Percentiles rank a stretch among this genome's conserved stretches.
These are phyloP conservation scores for Oreortyx pictus DNA, from an alignment of 2,797 vertebrate genomes.

Conservation along the genomic window DNA sequence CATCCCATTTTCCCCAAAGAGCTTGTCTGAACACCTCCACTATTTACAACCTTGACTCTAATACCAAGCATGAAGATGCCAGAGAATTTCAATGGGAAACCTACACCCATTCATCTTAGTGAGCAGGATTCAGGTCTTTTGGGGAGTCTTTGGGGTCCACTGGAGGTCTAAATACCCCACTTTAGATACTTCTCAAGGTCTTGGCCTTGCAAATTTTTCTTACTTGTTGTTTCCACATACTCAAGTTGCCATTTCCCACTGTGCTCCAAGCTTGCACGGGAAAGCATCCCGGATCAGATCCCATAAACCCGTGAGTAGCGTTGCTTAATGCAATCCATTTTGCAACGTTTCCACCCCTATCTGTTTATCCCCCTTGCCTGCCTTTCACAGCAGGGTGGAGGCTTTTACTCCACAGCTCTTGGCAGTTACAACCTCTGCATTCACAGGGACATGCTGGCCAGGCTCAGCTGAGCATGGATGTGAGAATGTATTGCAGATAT, in stretches of 20 bases:
- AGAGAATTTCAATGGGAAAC: background rate
- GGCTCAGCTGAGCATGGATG: conserved; percentile 53
- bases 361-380: conserved; percentile 42
- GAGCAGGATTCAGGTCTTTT: background rate
- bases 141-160: background rate
- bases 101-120: background rate
- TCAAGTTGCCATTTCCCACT: background rate
- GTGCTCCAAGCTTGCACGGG: background rate
- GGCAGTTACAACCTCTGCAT: background rate
- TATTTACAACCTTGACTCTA: background rate
- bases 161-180: accelerated
- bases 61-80: background rate
- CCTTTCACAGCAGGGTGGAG: conserved; percentile 47
- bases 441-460: conserved; percentile 32
- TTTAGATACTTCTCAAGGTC: background rate
- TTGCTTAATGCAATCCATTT: background rate
- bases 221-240: background rate
- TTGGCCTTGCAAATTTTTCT: background rate
- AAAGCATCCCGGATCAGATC: conserved; percentile 9
- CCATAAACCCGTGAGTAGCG: background rate
- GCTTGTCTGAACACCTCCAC: background rate
- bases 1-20: background rate
- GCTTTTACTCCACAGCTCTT: conserved; percentile 35
- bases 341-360: conserved; percentile 3
- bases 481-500: conserved; percentile 50